Percentiles rank a stretch among this genome's conserved stretches.
Conservation (phyloP, 2,113 vertebrate species). For the Gopherus flavomarginatus region DNA sequence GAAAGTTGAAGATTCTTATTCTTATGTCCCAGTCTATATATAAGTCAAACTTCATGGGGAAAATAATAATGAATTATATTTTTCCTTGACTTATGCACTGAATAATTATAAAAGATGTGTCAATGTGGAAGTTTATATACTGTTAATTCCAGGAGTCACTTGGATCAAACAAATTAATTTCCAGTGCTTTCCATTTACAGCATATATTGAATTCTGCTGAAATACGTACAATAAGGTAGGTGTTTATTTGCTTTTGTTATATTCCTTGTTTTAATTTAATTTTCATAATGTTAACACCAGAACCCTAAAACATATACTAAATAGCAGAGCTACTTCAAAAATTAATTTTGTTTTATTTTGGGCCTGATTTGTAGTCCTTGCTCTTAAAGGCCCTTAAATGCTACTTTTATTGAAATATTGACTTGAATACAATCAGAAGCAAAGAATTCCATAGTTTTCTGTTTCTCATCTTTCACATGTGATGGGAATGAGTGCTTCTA, state of each 20-base stretch:
- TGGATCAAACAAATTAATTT: background rate
- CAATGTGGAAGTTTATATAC: background rate
- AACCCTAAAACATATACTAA: background rate
- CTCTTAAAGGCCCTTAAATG: background rate
- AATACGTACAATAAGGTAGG: background rate
- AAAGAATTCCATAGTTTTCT: background rate
- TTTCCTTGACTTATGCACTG: background rate
- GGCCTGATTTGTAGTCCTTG: background rate
- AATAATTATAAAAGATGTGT: background rate
- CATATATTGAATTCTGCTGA: background rate
- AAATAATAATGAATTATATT: background rate
- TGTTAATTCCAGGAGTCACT: background rate
- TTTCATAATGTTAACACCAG: background rate
- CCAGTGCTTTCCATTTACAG: background rate
- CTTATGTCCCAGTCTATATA: background rate
- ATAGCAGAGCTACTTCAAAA: background rate
- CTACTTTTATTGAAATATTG: background rate
- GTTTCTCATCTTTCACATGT: background rate
- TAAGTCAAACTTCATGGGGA: background rate
- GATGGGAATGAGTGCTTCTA: background rate
- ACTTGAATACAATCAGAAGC: background rate
- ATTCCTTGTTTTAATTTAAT: background rate
- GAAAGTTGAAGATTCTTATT: background rate
- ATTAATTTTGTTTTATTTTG: background rate
- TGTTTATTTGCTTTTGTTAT: background rate